phyloP scores from a whole-genome alignment of 2,797 vertebrate genomes.

The Scolopax rusticola region DNA sequence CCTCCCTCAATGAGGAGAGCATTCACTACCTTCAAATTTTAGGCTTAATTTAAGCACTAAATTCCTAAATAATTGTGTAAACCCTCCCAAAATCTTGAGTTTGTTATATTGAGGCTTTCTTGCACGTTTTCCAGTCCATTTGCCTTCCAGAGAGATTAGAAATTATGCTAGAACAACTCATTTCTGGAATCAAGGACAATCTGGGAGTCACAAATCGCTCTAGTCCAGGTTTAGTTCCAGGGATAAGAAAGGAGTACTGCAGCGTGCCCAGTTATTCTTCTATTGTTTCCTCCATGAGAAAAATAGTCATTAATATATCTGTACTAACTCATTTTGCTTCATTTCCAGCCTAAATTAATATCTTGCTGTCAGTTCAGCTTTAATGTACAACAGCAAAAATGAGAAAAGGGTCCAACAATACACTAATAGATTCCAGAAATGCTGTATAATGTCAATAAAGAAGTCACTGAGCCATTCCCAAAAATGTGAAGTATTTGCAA shows the following conservation, averaged over 20 bases:
- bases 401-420: neutral
- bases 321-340: conserved; percentile 5
- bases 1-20: neutral
- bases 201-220: neutral
- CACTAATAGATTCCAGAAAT: conserved; percentile 24
- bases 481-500: conserved; percentile 11
- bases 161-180: neutral
- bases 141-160: neutral
- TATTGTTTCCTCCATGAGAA: neutral
- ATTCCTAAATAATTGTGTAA: neutral
- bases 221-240: neutral
- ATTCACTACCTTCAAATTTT: neutral
- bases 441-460: conserved; percentile 2
- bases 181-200: neutral
- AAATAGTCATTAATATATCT: neutral
- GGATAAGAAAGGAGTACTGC: neutral
- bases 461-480: neutral
- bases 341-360: conserved; percentile 32
- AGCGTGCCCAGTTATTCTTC: neutral
- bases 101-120: neutral
- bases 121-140: neutral
- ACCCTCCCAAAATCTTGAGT: neutral
- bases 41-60: neutral
- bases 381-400: neutral
- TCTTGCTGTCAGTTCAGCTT: conserved; percentile 1